A percentile compares a stretch with the other conserved stretches of the same genome.
Evolutionary conservation across 2,888 invertebrate genomes (phyloP).

Genomic region (Cistogaster globosa): DNA sequence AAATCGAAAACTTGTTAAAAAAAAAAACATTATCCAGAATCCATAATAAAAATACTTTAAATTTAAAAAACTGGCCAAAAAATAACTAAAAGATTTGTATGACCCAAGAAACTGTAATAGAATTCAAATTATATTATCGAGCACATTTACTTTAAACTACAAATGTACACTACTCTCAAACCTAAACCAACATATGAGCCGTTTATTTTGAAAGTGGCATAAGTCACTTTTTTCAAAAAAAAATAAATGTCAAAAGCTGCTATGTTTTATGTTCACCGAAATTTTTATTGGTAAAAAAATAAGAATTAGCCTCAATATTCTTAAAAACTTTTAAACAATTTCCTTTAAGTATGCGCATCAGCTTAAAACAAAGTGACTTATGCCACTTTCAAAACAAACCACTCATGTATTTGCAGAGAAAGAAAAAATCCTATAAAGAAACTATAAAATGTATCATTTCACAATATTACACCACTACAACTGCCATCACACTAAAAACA

Average conservation of each 20-base stretch:
- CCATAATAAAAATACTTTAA: not conserved
- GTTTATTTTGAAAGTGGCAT: no score
- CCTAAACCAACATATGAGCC: not conserved
- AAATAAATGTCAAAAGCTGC: no score
- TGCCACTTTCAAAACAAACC: no score
- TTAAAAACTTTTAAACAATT: no score
- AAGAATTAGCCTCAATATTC: no score
- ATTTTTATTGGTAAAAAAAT: no score
- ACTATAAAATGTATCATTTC: conserved; percentile 10
- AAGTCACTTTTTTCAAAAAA: no score
- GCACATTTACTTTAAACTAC: not conserved
- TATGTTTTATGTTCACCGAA: no score
- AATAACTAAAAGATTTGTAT: not conserved
- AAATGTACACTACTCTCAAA: not conserved
- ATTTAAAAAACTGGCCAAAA: not conserved
- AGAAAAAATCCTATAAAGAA: not conserved
- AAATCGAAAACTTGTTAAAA: not conserved
- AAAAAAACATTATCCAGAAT: not conserved
- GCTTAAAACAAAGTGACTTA: no score
- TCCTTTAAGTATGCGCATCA: no score
- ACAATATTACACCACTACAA: not conserved
- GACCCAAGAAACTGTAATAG: not conserved
- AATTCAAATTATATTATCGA: not conserved
- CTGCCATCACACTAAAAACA: not conserved
- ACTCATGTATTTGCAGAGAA: no score